phyloP scores from a whole-genome alignment of 2,888 invertebrate genomes.

The Parascotia fuliginaria region DNA sequence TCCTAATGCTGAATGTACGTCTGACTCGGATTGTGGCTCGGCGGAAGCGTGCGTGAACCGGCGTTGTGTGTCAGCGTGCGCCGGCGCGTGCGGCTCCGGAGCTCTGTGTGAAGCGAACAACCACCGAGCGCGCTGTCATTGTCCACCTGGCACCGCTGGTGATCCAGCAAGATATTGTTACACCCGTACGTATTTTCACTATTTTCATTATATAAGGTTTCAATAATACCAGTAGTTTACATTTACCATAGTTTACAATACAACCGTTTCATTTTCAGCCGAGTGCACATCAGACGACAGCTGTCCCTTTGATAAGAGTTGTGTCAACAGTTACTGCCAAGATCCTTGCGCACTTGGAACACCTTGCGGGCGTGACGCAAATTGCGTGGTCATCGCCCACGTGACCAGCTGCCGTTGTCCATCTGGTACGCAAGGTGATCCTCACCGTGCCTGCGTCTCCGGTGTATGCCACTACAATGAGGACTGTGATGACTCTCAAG shows the following conservation, averaged over 20 bases:
- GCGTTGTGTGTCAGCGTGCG: constrained; percentile 93
- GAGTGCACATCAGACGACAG: constrained; percentile 92
- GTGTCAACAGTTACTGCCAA: constrained; percentile 91
- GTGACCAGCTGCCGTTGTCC: constrained; percentile 93
- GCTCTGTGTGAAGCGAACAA: constrained; percentile 92
- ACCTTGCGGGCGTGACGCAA: constrained; percentile 92
- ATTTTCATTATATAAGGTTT: not conserved
- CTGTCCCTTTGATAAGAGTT: constrained; percentile 94
- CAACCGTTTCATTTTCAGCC: constrained; percentile 83
- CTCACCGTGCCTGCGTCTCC: constrained; percentile 92
- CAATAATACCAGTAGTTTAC: not conserved
- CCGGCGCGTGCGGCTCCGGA: constrained; percentile 92
- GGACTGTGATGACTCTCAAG: constrained; percentile 94
- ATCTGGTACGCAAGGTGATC: constrained; percentile 93
- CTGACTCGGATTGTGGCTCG: constrained; percentile 91
- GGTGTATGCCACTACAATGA: constrained; percentile 95
- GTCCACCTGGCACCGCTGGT: constrained; percentile 94
- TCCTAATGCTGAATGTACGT: constrained; percentile 88
- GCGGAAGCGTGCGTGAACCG: constrained; percentile 92
- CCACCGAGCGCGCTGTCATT: constrained; percentile 93
- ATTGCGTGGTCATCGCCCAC: constrained; percentile 91
- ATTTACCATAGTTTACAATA: too few relatives aligned
- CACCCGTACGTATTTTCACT: constrained; percentile 89
- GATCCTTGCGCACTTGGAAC: constrained; percentile 90
- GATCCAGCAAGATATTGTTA: constrained; percentile 94